phyloP scores from a whole-genome alignment of 1,140 invertebrate species.

The Ericerus pela region DNA sequence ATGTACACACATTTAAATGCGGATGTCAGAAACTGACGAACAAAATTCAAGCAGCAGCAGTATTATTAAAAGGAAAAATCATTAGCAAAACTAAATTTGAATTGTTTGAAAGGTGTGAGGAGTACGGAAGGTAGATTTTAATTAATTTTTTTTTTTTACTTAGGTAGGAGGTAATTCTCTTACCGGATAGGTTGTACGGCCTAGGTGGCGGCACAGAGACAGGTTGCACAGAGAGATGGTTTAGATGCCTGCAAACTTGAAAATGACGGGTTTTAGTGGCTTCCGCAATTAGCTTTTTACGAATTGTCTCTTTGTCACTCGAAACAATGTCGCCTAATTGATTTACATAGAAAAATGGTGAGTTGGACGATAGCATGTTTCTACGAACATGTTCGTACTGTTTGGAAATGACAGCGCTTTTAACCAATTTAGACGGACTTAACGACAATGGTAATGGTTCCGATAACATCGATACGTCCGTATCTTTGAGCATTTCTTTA shows the following conservation, averaged over 20 bases:
- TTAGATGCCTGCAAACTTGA: conserved; percentile 11
- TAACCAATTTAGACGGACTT: conserved; percentile 47
- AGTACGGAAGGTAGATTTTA: background rate
- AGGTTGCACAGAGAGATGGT: conserved; percentile 10
- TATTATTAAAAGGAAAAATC: background rate
- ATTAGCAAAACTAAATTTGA: background rate
- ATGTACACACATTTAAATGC: no score
- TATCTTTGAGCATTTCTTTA: background rate
- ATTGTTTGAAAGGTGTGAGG: background rate
- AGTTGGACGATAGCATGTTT: background rate
- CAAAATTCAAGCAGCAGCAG: conserved; percentile 6
- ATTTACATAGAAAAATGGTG: background rate
- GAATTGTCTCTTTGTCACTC: background rate
- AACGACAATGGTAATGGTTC: conserved; percentile 26
- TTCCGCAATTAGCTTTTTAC: conserved; percentile 5
- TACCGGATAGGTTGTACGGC: conserved; percentile 8
- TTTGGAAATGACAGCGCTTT: conserved; percentile 33
- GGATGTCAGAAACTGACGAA: no score
- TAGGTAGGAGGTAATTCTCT: conserved; percentile 12
- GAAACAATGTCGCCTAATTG: background rate
- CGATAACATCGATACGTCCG: no score
- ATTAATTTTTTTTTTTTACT: no score
- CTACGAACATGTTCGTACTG: conserved; percentile 5
- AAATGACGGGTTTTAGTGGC: conserved; percentile 9
- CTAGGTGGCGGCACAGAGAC: conserved; percentile 7